Base-by-base conservation (phyloP, 2,888 invertebrate genomes). In the Volucella zonaria region DNA sequence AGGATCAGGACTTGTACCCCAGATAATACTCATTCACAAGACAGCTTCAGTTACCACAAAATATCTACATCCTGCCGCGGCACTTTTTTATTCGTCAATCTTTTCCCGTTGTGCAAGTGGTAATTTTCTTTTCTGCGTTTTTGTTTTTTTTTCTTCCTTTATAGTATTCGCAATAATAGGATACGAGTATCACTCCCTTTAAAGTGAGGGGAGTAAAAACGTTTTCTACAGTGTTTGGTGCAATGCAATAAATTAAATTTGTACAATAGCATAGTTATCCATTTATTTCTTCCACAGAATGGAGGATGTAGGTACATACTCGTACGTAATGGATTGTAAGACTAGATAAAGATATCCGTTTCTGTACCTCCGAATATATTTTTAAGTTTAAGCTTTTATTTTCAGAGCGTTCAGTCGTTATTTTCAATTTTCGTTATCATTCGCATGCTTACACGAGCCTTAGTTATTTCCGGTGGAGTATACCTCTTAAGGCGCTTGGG, bases 191-290 rank as follows among this genome's bases (percentile, higher is more conserved):
- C 67, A 67, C 43, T 70, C 47, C 45, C 14, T 45, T 10, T 10
- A 40, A 61, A 54, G 15, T 42, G 38, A 11, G 58, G 49, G 42
- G 6, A 10, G 52, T 71, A 70, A 61, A 71, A 71, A 54, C 40
- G 49, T 71, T 11, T 56, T 76, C 15, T 23, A 15, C 38, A 43
- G 42, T 56, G 51, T 71, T 52, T 64, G 62, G 62, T 58, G 51
- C 67, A 47, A 64, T 64, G 76, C 85, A 85, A 81, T 85, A 85
- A 81, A 85, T 85, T 81, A 68, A 76, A 77, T 81, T 81, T 85
- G 31, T 58, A 61, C 51, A 70, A 74, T 62, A 68, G 62, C 40
- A 14, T 4, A 54, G 45, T 11, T 56, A 38, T 64, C 58, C 62
- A 40, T 56, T 49, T 11, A 40, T 43, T 8, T 31, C 58, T 23